Evolutionary conservation across 1,140 invertebrate genomes (phyloP).

Genomic region (Coelopa frigida): DNA sequence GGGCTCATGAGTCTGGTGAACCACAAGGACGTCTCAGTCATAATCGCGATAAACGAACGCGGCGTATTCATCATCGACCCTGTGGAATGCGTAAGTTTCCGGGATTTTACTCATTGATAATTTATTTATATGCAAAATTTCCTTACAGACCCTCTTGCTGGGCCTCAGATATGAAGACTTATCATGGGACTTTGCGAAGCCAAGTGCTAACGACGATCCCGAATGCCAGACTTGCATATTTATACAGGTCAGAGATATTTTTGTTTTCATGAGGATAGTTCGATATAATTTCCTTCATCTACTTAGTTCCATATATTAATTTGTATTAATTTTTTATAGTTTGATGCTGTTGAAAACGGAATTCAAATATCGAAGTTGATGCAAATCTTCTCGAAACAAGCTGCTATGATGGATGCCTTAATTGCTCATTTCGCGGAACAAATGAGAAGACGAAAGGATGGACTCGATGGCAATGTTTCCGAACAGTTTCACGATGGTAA

Average conservation of each 20-base stretch:
- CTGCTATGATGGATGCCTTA: constrained; percentile 85
- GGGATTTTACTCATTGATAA: background rate
- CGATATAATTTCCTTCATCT: background rate
- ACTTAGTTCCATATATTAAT: background rate
- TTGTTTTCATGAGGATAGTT: background rate
- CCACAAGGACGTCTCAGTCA: constrained; percentile 75
- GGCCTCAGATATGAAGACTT: constrained; percentile 80
- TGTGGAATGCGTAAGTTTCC: constrained; percentile 66
- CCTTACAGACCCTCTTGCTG: constrained; percentile 67
- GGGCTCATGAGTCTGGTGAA: constrained; percentile 77
- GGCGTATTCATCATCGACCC: constrained; percentile 85
- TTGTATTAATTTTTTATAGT: constrained; percentile 47
- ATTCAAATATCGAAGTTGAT: constrained; percentile 69
- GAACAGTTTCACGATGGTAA: constrained; percentile 47
- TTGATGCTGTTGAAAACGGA: constrained; percentile 78
- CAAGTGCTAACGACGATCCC: constrained; percentile 73
- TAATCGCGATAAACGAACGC: constrained; percentile 80
- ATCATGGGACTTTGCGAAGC: constrained; percentile 82
- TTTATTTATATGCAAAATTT: background rate
- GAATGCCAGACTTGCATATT: constrained; percentile 86
- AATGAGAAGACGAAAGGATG: constrained; percentile 30
- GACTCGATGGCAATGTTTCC: constrained; percentile 44
- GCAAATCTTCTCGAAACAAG: constrained; percentile 83
- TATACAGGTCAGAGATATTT: constrained; percentile 50
- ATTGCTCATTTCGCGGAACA: constrained; percentile 73